Evolutionary conservation across 2,797 vertebrate genomes (phyloP), one percentile per base, ranked within the genome.

Genomic region (Melanotaenia maccullochi): DNA sequence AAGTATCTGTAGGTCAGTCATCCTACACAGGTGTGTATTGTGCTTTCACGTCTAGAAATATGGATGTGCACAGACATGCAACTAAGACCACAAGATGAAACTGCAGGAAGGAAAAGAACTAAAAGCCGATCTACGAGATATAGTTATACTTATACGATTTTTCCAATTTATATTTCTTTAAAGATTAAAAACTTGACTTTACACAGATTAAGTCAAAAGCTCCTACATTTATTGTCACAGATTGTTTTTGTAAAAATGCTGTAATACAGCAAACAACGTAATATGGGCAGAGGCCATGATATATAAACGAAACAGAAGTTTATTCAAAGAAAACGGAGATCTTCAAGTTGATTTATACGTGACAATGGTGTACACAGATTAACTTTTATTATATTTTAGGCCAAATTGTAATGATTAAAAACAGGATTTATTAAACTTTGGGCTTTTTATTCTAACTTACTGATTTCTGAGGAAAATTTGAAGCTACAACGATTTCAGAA

Each of bases 51-150:
- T 33, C 51, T 52, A 57, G 25, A 56, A 35, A 71, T 59, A 56
- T 56, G 63, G n/a, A 81, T 76, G 75, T 77, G 35, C 76, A 77
- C 16, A 82, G 62, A 81, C 84, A 91, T 89, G 83, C 88, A 91
- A 54, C 70, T 81, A 63, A 68, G 30, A 74, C 36, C 30, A 62
- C 7, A 25, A 13, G 20, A 52, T 55, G 35, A 69, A 69, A 44
- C 5, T 55, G 18, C 49, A 58, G 12, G 38, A 79, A 30, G 60
- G 65, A 38, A 60, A 74, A 71, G 69, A 69, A 70, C 52, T 6
- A 44, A 33, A n/a, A 9, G 68, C 16, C 18, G 54, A 12, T 30
- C 52, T 30, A 30, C 52, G 11, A 24, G 24, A 51, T 60, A 69
- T 4, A 55, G 16, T 25, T 16, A 30, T 12, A 25, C 24, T n/a